Conservation (phyloP, 1,140 invertebrate species). For the Laodelphax striatellus region DNA sequence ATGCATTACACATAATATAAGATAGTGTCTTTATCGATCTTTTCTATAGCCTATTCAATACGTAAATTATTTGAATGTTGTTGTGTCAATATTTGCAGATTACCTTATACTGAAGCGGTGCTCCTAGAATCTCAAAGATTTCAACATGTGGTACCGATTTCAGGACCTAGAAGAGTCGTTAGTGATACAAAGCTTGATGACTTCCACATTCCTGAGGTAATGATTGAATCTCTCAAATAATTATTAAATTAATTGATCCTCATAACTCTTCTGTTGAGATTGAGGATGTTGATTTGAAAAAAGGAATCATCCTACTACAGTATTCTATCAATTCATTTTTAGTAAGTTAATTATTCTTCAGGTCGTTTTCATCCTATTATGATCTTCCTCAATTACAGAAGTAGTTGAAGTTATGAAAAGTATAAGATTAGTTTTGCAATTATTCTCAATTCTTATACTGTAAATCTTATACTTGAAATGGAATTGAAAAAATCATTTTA, state of each 20-base stretch:
- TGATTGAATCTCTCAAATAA: not conserved
- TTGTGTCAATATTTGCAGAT: conserved; percentile 29
- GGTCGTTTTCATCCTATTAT: not conserved
- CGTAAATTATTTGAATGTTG: too few relatives aligned
- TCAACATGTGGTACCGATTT: conserved; percentile 47
- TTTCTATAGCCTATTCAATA: too few relatives aligned
- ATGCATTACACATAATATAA: too few relatives aligned
- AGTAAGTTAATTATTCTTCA: not conserved
- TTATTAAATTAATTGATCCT: not conserved
- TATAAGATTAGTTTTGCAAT: too few relatives aligned
- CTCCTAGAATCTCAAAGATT: conserved; percentile 50
- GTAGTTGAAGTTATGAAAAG: too few relatives aligned
- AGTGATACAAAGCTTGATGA: conserved; percentile 43
- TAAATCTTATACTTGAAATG: too few relatives aligned
- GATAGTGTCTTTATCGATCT: too few relatives aligned
- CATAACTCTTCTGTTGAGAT: not conserved
- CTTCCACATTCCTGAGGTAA: conserved; percentile 51
- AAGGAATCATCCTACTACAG: not conserved
- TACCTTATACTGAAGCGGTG: conserved; percentile 51
- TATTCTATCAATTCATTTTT: not conserved
- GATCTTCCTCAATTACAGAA: too few relatives aligned
- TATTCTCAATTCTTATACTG: too few relatives aligned
- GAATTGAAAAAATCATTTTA: too few relatives aligned
- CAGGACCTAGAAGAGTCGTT: conserved; percentile 52
- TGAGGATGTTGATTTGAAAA: not conserved